A percentile compares a stretch with the other conserved stretches of the same genome.
These are phyloP conservation scores for Hyposoter didymator DNA, from an alignment of 2,888 invertebrate genomes.

Conservation along the genomic window DNA sequence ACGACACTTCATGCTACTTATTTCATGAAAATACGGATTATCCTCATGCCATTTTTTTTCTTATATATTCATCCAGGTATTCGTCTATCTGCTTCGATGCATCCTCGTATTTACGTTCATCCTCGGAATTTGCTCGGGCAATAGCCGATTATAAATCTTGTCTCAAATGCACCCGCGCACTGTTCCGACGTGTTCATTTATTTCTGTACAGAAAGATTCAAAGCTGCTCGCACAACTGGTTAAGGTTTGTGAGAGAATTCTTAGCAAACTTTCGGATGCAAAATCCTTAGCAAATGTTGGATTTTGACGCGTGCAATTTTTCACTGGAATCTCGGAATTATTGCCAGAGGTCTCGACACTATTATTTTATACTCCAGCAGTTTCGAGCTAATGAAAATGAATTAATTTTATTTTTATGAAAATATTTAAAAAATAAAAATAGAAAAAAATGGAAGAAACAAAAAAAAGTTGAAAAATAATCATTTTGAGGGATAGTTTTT, in stretches of 20 bases:
- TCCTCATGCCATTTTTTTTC: neutral
- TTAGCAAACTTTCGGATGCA: too few species aligned
- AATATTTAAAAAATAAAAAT: too few species aligned
- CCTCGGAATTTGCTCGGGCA: slow-evolving; percentile 49
- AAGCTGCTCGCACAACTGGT: neutral
- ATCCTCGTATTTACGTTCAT: neutral
- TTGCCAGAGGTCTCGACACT: neutral
- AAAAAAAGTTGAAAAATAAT: too few species aligned
- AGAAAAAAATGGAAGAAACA: too few species aligned
- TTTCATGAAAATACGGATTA: slow-evolving; percentile 28
- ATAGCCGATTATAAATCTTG: slow-evolving; percentile 64
- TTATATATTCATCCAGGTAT: neutral
- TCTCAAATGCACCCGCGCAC: slow-evolving; percentile 42
- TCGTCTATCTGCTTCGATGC: neutral
- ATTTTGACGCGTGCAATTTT: neutral
- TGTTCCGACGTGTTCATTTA: slow-evolving; percentile 35
- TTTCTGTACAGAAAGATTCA: slow-evolving; percentile 10
- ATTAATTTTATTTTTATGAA: neutral
- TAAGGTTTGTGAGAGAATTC: neutral
- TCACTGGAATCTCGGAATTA: neutral
- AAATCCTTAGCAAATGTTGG: too few species aligned
- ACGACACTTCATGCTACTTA: slow-evolving; percentile 10
- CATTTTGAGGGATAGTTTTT: neutral
- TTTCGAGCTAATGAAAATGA: neutral
- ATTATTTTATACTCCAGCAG: neutral